A percentile compares a stretch with the other conserved stretches of the same genome.
These are phyloP conservation scores for Anthopleura sola DNA, from an alignment of 64 coral and sea anemone genomes.

Conservation along the genomic window DNA sequence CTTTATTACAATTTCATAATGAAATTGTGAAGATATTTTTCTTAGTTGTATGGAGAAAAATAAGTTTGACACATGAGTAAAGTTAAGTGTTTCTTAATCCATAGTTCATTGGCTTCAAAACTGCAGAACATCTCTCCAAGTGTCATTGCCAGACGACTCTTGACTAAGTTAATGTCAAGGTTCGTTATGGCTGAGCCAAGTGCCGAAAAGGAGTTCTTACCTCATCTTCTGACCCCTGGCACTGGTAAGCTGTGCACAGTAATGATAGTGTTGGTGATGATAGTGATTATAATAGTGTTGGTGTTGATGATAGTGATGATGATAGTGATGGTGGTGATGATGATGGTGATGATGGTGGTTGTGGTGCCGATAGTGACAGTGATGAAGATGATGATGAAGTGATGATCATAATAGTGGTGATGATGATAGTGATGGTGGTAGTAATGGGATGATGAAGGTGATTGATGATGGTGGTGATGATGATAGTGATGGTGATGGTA, in stretches of 20 bases:
- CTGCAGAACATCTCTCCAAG: conserved; percentile 63
- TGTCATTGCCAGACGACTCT: conserved; percentile 68
- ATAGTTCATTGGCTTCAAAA: conserved; percentile 70
- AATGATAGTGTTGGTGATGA: not conserved
- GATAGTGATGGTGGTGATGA: not conserved
- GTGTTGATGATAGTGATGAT: not conserved
- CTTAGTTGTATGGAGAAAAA: no score
- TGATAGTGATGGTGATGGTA: not conserved
- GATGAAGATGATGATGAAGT: not conserved
- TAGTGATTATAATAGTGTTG: not conserved
- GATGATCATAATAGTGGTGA: no score
- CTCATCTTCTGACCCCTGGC: conserved; percentile 63
- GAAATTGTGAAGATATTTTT: no score
- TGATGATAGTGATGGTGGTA: not conserved
- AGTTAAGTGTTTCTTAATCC: not conserved
- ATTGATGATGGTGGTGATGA: not conserved
- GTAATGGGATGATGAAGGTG: not conserved
- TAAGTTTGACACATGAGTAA: not conserved
- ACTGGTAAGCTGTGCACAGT: conserved; percentile 38
- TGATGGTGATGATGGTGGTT: not conserved
- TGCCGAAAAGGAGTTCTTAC: conserved; percentile 73
- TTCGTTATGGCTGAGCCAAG: conserved; percentile 83
- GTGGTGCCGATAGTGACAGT: not conserved
- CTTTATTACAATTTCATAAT: no score
- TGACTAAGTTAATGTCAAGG: conserved; percentile 63